Conservation (phyloP, 30 jellyfish, hydroid and myxozoan species). For the Turritopsis rubra region DNA sequence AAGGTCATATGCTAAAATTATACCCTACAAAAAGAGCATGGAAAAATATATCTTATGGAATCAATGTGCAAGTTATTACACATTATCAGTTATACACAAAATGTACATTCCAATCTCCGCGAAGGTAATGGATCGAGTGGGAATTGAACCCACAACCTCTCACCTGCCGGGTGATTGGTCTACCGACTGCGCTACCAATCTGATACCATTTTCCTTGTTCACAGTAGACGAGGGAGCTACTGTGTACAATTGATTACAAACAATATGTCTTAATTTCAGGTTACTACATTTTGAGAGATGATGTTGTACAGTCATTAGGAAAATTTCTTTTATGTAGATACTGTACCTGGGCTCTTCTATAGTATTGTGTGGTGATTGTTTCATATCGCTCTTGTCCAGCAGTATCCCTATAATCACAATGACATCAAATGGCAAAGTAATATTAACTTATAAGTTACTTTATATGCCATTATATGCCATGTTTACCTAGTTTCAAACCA, state of each 20-base stretch:
- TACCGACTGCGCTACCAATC: no score
- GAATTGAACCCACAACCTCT: no score
- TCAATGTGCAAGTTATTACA: neutral
- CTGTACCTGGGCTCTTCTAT: slow-evolving; percentile 94
- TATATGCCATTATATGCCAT: no score
- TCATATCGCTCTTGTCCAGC: slow-evolving; percentile 99
- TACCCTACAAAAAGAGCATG: slow-evolving; percentile 59
- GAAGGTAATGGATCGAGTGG: no score
- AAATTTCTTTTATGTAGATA: neutral
- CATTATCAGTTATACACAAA: neutral
- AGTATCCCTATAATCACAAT: slow-evolving; percentile 68
- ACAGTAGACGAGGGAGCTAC: no score
- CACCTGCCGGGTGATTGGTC: no score
- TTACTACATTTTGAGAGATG: neutral
- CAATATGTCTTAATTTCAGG: no score
- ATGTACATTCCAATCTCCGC: no score
- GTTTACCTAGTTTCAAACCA: no score
- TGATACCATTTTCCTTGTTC: no score
- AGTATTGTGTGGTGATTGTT: slow-evolving; percentile 95
- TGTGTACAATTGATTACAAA: no score
- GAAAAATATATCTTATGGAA: neutral
- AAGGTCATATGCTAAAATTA: slow-evolving; percentile 82
- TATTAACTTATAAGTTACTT: neutral
- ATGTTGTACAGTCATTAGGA: neutral
- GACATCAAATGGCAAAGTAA: neutral